phyloP scores from a whole-genome alignment of 2,113 vertebrate species.

The Natator depressus region DNA sequence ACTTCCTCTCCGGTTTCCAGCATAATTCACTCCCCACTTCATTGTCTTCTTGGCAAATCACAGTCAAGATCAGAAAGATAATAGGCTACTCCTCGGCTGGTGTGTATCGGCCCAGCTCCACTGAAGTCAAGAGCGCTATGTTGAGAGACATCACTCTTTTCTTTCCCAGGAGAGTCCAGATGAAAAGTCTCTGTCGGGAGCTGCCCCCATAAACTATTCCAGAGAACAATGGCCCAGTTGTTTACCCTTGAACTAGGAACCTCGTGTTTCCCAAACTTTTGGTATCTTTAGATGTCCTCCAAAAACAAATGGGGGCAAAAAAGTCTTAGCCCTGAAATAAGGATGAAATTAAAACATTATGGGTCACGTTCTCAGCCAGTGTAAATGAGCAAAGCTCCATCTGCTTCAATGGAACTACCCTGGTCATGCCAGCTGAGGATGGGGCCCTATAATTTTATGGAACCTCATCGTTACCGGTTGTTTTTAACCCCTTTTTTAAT shows the following conservation, averaged over 20 bases:
- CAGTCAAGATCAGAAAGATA: background rate
- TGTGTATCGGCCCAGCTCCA: background rate
- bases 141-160: background rate
- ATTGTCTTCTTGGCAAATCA: constrained; percentile 49
- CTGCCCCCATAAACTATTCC: constrained; percentile 16
- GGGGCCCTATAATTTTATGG: background rate
- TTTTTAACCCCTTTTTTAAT: background rate
- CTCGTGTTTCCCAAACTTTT: background rate
- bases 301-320: background rate
- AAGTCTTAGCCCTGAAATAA: background rate
- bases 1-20: background rate
- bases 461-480: background rate
- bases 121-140: background rate
- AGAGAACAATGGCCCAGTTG: constrained; percentile 43
- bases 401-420: background rate
- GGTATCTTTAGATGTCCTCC: constrained; percentile 5
- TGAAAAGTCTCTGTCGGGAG: background rate
- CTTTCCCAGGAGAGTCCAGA: constrained; percentile 19
- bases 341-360: fast-evolving
- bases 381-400: background rate
- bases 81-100: background rate
- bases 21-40: background rate
- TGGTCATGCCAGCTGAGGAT: background rate
- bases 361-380: background rate
- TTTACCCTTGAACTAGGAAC: constrained; percentile 16